These are phyloP conservation scores for Nomada ruficornis DNA, from an alignment of 2,888 invertebrate genomes.

Conservation along the genomic window DNA sequence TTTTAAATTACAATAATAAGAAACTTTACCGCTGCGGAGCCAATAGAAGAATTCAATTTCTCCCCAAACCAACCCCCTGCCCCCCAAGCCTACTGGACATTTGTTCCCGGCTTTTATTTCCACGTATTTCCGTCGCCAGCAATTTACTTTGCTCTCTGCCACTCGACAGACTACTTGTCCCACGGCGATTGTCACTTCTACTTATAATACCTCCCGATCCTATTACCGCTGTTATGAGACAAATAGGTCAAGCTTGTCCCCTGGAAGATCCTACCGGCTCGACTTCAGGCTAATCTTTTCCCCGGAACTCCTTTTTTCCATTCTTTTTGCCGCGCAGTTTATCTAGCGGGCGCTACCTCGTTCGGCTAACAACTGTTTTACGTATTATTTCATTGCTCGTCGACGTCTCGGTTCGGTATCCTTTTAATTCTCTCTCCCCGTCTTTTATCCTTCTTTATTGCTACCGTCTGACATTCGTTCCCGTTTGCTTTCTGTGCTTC, in stretches of 20 bases:
- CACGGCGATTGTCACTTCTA: conserved; percentile 75
- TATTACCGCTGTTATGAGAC: conserved; percentile 77
- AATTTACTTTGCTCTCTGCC: conserved; percentile 60
- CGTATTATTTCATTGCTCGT: conserved; percentile 43
- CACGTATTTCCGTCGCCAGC: conserved; percentile 51
- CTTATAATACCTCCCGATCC: conserved; percentile 73
- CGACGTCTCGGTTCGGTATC: conserved; percentile 23
- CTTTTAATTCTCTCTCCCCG: conserved; percentile 8
- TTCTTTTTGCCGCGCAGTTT: neutral
- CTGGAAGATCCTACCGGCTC: conserved; percentile 52
- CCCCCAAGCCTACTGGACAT: conserved; percentile 17
- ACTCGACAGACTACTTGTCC: conserved; percentile 66
- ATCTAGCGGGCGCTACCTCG: neutral
- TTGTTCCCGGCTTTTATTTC: conserved; percentile 48
- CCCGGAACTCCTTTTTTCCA: neutral
- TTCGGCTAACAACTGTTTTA: conserved; percentile 34
- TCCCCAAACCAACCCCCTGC: neutral
- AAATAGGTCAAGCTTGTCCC: conserved; percentile 75
- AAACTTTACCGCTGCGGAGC: neutral
- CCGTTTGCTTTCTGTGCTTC: neutral
- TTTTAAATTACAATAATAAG: conserved; percentile 21
- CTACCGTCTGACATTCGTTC: neutral
- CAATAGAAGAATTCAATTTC: conserved; percentile 37
- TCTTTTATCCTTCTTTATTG: too few relatives aligned
- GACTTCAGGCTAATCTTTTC: conserved; percentile 53